Evolutionary conservation across 2,888 invertebrate genomes (phyloP).

Genomic region (Adineta ricciae): DNA sequence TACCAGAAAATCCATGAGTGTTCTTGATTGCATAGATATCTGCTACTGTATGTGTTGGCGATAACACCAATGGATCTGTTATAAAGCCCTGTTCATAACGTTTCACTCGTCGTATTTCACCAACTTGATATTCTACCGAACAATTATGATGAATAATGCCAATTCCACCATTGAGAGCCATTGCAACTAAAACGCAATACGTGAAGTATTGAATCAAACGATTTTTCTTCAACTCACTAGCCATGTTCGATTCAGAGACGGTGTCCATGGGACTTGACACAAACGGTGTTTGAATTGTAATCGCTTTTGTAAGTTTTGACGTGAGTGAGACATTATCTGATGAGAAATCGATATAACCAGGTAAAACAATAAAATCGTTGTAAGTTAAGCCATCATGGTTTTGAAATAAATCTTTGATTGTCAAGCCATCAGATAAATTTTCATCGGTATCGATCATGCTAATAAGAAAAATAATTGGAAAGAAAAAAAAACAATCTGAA

Average conservation of each 20-base stretch:
- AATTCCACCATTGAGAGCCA: constrained; percentile 73
- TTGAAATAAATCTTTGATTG: background rate
- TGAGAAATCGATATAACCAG: constrained; percentile 88
- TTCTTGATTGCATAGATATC: constrained; percentile 82
- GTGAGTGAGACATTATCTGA: constrained; percentile 78
- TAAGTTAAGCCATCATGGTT: constrained; percentile 36
- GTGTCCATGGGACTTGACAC: constrained; percentile 99
- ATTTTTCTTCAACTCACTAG: constrained; percentile 79
- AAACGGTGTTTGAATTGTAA: constrained; percentile 76
- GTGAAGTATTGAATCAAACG: too few species aligned
- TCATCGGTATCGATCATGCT: background rate
- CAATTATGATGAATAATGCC: constrained; percentile 96
- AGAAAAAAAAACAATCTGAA: too few species aligned
- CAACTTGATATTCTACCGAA: constrained; percentile 80
- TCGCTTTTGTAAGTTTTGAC: constrained; percentile 78
- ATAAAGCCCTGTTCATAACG: constrained; percentile 99
- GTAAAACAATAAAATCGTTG: constrained; percentile 82
- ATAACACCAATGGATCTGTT: constrained; percentile 83
- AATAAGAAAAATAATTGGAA: background rate
- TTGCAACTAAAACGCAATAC: constrained; percentile 46
- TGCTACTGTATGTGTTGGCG: constrained; percentile 72
- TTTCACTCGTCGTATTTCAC: constrained; percentile 89
- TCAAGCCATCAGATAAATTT: background rate
- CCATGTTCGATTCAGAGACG: constrained; percentile 97
- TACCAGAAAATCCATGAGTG: constrained; percentile 77